A percentile compares a stretch with the other conserved stretches of the same genome.
These are phyloP conservation scores for Melanchra persicariae DNA, from an alignment of 2,888 invertebrate genomes.

Conservation along the genomic window DNA sequence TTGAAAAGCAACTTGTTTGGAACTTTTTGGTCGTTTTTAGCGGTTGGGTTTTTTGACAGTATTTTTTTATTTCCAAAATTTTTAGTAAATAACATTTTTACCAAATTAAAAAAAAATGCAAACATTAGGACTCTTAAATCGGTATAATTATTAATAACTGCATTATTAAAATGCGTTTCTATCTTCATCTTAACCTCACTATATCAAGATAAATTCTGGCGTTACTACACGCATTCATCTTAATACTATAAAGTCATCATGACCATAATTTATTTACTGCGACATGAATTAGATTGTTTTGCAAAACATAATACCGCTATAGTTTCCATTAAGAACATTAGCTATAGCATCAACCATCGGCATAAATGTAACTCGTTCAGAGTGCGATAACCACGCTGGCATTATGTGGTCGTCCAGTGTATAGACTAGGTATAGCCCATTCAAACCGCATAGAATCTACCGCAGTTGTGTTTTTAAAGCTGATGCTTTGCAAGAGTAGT, in stretches of 20 bases:
- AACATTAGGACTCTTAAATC: no score
- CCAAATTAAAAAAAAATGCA: no score
- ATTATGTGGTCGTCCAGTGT: conserved; percentile 30
- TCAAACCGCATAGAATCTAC: conserved; percentile 10
- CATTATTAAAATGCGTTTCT: no score
- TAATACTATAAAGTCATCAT: neutral
- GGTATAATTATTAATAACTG: no score
- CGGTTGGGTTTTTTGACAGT: no score
- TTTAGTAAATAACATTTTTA: no score
- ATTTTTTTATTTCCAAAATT: no score
- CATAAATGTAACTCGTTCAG: neutral
- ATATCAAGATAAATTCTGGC: no score
- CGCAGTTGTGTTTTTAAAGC: conserved; percentile 5
- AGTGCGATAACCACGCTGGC: neutral
- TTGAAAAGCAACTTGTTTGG: no score
- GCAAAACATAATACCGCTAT: neutral
- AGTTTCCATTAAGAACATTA: neutral
- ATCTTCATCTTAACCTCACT: no score
- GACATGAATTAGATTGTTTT: neutral
- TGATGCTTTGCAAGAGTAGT: neutral
- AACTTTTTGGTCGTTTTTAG: no score
- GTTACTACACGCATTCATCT: no score
- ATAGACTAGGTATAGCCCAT: neutral
- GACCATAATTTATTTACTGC: neutral
- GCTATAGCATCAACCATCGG: neutral